Conservation (phyloP, 2,797 vertebrate species). For the Danio choprae region DNA sequence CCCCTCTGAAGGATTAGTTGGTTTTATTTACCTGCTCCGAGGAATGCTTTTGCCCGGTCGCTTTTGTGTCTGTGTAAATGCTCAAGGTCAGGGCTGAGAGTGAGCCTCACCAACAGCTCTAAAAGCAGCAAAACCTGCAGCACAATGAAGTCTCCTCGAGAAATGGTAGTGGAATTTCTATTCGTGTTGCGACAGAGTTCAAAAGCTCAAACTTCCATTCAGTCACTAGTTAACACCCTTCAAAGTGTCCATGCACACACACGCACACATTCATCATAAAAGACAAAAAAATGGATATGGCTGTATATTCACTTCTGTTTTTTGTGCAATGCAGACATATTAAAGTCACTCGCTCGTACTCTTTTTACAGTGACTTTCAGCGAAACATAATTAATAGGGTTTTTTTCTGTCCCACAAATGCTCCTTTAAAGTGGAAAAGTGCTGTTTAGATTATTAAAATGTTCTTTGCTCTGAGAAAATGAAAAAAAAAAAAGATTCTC, state of each 20-base stretch:
- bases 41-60: conserved; percentile 79
- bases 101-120: conserved; percentile 76
- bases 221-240: conserved; percentile 43
- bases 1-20: conserved; percentile 76
- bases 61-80: conserved; percentile 81
- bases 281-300: conserved; percentile 9
- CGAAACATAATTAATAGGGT: too few relatives aligned
- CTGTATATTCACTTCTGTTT: not conserved
- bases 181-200: conserved; percentile 82
- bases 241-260: conserved; percentile 29
- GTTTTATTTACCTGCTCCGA: conserved; percentile 82
- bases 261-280: conserved; percentile 23
- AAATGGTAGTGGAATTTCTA: conserved; percentile 79
- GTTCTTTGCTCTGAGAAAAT: too few relatives aligned
- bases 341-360: not conserved
- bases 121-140: conserved; percentile 76
- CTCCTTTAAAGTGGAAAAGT: too few relatives aligned
- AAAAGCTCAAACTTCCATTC: conserved; percentile 59
- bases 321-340: not conserved
- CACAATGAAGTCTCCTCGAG: conserved; percentile 76
- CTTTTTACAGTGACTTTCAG: too few relatives aligned
- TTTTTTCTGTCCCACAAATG: too few relatives aligned
- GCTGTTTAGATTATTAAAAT: too few relatives aligned
- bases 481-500: too few relatives aligned
- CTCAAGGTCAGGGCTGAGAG: conserved; percentile 76